Evolutionary conservation across 1,140 invertebrate genomes (phyloP).

Genomic region (Trypoxylus dichotomus): DNA sequence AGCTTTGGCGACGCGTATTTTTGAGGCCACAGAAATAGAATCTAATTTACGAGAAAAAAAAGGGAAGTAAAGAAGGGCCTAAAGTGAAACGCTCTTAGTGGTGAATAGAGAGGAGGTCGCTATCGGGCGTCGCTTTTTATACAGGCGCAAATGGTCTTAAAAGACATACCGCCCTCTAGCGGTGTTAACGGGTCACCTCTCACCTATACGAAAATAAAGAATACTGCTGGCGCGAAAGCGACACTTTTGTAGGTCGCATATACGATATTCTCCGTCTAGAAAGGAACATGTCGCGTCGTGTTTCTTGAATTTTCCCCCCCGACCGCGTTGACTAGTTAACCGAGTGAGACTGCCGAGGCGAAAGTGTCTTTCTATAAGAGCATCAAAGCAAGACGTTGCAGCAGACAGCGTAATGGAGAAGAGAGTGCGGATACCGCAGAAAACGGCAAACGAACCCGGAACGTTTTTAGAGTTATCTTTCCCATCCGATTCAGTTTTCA

Average conservation of each 20-base stretch:
- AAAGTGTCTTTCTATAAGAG: not conserved
- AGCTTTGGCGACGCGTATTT: not conserved
- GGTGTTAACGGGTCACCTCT: not conserved
- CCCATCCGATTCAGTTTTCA: not conserved
- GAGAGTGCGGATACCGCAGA: not conserved
- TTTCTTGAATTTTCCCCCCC: too few relatives aligned
- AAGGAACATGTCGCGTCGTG: too few relatives aligned
- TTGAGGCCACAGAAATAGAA: not conserved
- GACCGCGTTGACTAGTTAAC: too few relatives aligned
- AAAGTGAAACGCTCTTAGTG: not conserved
- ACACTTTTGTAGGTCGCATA: not conserved
- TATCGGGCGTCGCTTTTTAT: not conserved
- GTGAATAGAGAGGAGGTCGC: not conserved
- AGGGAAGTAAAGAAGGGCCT: not conserved
- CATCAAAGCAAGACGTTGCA: slow-evolving; percentile 6
- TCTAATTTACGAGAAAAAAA: slow-evolving; percentile 2
- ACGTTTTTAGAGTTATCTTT: not conserved
- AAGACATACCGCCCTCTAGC: not conserved
- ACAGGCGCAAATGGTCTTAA: not conserved
- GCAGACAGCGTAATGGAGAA: not conserved
- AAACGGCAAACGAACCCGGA: not conserved
- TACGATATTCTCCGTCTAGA: not conserved
- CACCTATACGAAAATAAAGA: not conserved
- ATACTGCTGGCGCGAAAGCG: not conserved
- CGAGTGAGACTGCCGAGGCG: not conserved